Conservation (phyloP, 2,888 invertebrate genomes). For the Drosophila trichaetosa region DNA sequence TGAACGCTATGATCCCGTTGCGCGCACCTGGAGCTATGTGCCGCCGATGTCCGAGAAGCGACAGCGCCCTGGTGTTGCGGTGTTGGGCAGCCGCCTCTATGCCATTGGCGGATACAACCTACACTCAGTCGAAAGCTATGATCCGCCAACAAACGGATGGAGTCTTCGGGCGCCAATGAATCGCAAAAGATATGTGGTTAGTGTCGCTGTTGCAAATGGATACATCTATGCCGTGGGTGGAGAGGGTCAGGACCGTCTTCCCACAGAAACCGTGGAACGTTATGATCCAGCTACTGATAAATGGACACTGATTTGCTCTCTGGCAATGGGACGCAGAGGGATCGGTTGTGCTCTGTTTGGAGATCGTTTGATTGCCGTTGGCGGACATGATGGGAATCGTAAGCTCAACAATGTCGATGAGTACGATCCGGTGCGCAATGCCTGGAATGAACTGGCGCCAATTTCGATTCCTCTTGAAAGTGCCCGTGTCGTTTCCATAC, state of each 20-base stretch:
- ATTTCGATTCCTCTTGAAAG: slow-evolving; percentile 85
- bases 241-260: too few species aligned
- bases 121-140: slow-evolving; percentile 94
- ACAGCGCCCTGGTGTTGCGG: slow-evolving; percentile 94
- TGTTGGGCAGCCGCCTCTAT: slow-evolving; percentile 92
- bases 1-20: slow-evolving; percentile 95
- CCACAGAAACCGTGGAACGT: slow-evolving; percentile 96
- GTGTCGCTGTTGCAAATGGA: slow-evolving; percentile 93
- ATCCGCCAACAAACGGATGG: slow-evolving; percentile 91
- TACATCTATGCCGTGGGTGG: slow-evolving; percentile 96
- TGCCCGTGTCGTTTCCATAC: too few species aligned
- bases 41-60: slow-evolving; percentile 95
- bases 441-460: slow-evolving; percentile 90
- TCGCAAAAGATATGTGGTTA: slow-evolving; percentile 93
- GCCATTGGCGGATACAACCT: slow-evolving; percentile 97
- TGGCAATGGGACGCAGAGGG: slow-evolving; percentile 94
- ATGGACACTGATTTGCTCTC: slow-evolving; percentile 93
- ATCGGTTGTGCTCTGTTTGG: slow-evolving; percentile 94
- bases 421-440: slow-evolving; percentile 93
- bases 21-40: slow-evolving; percentile 95
- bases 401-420: slow-evolving; percentile 95
- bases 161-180: slow-evolving; percentile 94
- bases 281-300: slow-evolving; percentile 92
- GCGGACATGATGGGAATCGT: slow-evolving; percentile 93
- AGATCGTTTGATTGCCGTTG: slow-evolving; percentile 91